Evolutionary conservation across 1,140 invertebrate species (phyloP).

Genomic region (Papilio aristodemus): DNA sequence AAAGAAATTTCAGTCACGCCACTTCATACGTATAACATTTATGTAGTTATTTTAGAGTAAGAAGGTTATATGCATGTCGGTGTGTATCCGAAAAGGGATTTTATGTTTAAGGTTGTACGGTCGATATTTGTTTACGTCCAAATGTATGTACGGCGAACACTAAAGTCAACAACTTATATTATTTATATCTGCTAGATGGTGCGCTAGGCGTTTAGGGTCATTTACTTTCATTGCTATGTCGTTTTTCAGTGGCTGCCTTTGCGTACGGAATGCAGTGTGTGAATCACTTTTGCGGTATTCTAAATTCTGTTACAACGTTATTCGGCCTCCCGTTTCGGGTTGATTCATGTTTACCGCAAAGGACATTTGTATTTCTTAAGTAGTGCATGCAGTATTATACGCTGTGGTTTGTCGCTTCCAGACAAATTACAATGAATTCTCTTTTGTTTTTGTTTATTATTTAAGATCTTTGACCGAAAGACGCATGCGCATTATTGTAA

Average conservation of each 20-base stretch:
- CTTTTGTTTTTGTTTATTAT: slow-evolving; percentile 9
- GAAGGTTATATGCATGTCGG: slow-evolving; percentile 42
- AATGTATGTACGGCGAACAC: slow-evolving; percentile 38
- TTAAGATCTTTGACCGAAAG: background rate
- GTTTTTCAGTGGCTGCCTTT: slow-evolving; percentile 54
- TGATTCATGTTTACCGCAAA: slow-evolving; percentile 1
- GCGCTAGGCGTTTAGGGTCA: slow-evolving; percentile 69
- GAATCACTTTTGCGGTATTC: slow-evolving; percentile 37
- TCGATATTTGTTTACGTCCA: slow-evolving; percentile 36
- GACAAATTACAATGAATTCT: background rate
- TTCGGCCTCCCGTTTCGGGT: slow-evolving; percentile 19
- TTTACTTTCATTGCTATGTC: slow-evolving; percentile 58
- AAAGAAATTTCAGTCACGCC: slow-evolving; percentile 67
- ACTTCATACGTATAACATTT: slow-evolving; percentile 59
- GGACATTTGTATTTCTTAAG: slow-evolving; percentile 9
- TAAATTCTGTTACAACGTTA: slow-evolving; percentile 22
- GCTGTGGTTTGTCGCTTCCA: background rate
- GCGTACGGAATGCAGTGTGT: slow-evolving; percentile 46
- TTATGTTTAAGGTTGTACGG: slow-evolving; percentile 39
- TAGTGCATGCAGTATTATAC: slow-evolving; percentile 1
- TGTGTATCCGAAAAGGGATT: slow-evolving; percentile 38
- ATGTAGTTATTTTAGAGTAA: slow-evolving; percentile 43
- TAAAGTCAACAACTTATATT: slow-evolving; percentile 66
- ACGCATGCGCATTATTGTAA: background rate
- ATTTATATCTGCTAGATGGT: slow-evolving; percentile 68